These are phyloP conservation scores for Muschampia plurimacula DNA, from an alignment of 2,888 invertebrate species.

Conservation along the genomic window DNA sequence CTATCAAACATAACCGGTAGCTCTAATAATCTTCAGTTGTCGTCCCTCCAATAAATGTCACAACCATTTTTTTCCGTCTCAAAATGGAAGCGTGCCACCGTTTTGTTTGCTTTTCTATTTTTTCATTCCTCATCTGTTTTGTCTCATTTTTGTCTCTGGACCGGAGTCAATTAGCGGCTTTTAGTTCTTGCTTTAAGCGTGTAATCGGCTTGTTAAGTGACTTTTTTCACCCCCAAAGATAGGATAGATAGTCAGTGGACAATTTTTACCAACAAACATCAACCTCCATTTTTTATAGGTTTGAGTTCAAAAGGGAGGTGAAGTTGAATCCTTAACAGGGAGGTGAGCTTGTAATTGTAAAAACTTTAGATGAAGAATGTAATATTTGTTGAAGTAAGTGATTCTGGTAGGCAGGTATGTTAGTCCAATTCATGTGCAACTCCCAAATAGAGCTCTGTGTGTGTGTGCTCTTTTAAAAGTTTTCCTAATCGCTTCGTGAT, in stretches of 20 bases:
- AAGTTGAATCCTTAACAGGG: too few species aligned
- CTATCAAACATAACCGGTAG: conserved; percentile 31
- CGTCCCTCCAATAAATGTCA: conserved; percentile 33
- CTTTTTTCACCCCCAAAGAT: conserved; percentile 38
- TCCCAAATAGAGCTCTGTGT: too few species aligned
- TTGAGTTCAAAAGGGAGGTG: too few species aligned
- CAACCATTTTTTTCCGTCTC: conserved; percentile 34
- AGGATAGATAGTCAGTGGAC: neutral
- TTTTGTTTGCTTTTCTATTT: conserved; percentile 44
- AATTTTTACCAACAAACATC: too few species aligned
- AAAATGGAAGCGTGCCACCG: conserved; percentile 49
- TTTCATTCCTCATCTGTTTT: conserved; percentile 52
- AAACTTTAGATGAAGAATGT: too few species aligned
- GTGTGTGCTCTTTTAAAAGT: too few species aligned
- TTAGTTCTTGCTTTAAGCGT: conserved; percentile 52
- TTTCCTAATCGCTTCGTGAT: too few species aligned
- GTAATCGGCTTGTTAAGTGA: conserved; percentile 56
- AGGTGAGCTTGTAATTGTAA: too few species aligned
- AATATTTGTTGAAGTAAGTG: too few species aligned
- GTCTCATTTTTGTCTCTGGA: conserved; percentile 56
- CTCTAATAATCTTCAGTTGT: conserved; percentile 24
- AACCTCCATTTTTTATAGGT: too few species aligned
- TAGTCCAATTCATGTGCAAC: too few species aligned
- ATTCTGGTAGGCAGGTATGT: too few species aligned
- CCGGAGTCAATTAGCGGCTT: conserved; percentile 59